Conservation (phyloP, 2,888 invertebrate genomes). For the Dolichomitus sp. region DNA sequence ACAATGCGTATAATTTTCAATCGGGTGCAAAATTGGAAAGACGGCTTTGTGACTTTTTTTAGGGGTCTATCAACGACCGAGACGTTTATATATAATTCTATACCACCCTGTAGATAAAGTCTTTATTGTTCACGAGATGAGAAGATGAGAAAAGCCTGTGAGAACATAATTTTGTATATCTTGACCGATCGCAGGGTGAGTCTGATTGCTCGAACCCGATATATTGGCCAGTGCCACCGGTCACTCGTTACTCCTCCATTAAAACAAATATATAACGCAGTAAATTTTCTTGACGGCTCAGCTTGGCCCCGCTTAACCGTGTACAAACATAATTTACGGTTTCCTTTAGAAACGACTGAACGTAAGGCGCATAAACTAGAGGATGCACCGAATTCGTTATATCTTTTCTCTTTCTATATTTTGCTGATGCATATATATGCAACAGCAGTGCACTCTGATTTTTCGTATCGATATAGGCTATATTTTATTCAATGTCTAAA, state of each 20-base stretch:
- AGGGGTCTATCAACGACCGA: too few relatives aligned
- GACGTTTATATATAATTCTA: too few relatives aligned
- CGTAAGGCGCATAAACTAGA: conserved; percentile 35
- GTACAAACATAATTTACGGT: conserved; percentile 65
- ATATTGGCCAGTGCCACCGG: conserved; percentile 61
- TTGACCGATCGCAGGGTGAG: conserved; percentile 37
- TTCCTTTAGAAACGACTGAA: conserved; percentile 54
- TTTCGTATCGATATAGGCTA: conserved; percentile 19
- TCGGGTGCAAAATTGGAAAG: too few relatives aligned
- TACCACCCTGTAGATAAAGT: too few relatives aligned
- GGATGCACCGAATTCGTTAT: conserved; percentile 46
- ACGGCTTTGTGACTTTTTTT: too few relatives aligned
- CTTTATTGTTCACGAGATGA: too few relatives aligned
- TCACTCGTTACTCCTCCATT: conserved; percentile 69
- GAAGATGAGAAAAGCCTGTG: not conserved
- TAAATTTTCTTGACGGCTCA: conserved; percentile 66
- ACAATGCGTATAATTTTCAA: too few relatives aligned
- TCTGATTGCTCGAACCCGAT: conserved; percentile 41
- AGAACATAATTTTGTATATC: conserved; percentile 50
- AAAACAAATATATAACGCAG: conserved; percentile 69
- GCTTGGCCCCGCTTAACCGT: conserved; percentile 27
- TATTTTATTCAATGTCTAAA: conserved; percentile 32
- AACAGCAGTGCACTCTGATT: conserved; percentile 21
- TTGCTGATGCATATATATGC: not conserved
- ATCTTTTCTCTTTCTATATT: not conserved